Base-by-base conservation (phyloP, 2,113 vertebrate species). In the Bucco capensis region DNA sequence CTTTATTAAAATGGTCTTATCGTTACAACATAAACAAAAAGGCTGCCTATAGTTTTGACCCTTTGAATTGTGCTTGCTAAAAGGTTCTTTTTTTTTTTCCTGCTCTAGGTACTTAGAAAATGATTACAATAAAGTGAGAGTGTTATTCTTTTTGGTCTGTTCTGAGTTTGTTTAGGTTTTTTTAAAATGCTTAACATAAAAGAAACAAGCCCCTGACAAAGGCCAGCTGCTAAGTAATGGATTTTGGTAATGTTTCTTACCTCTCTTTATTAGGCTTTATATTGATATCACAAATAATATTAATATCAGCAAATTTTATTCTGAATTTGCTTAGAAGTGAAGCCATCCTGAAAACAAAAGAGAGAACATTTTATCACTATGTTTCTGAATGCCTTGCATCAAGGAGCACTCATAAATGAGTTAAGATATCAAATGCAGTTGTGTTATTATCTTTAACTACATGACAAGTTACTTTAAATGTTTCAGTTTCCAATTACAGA, bases 291-390 rank as follows among this genome's bases (percentile, higher is more conserved):
- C 98, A 97, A 85, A 99, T 97, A 31, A 99, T 98, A 58, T 96
- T 97, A 94, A 99, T 98, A 96, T 99, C 98, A 58, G 94, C 97
- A 82, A 98, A 99, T 93, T 98, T 99, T 93, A 99, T 99, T 96
- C 99, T 97, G 97, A 99, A 99, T 96, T 99, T 99, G 60, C 98
- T 97, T 94, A 99, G 88, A 82, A 99, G 98, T 58, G 97, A 97
- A 96, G 97, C 97, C 98, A 99, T 99, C 96, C 99, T 99, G 96
- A 92, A 97, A 97, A 93, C 88, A 96, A 71, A n/a, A 94, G 35
- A 93, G 18, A 96, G 33, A 90, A 56, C n/a, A 65, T 79, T 84
- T 92, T 61, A 93, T 90, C 84, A 81, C 18, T 90, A 8, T 58
- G 30, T 83, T 88, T 94, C 62, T 91, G 79, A 93, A 67, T 83